Percentiles rank a stretch among this genome's conserved stretches.
Evolutionary conservation across 2,113 vertebrate species (phyloP).

Genomic region (Sebastes fasciatus): DNA sequence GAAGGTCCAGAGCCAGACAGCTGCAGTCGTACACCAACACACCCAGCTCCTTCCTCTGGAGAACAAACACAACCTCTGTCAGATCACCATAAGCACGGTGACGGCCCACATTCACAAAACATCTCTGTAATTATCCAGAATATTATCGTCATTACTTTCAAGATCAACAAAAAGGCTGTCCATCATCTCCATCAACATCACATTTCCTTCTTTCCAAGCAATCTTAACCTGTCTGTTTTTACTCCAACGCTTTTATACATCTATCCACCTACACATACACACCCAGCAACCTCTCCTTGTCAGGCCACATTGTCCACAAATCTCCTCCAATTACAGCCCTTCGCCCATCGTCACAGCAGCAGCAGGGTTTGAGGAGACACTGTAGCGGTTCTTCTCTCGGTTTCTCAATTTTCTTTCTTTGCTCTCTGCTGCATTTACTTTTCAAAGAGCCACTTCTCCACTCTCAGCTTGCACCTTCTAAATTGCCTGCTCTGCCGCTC

Average conservation of each 20-base stretch:
- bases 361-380: background rate
- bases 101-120: background rate
- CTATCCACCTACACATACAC: background rate
- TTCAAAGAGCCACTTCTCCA: background rate
- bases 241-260: slow-evolving; percentile 1
- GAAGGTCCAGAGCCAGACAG: slow-evolving; percentile 94
- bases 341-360: background rate
- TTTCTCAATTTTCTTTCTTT: slow-evolving; percentile 2
- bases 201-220: background rate
- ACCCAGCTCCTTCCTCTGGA: slow-evolving; percentile 96
- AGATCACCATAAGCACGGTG: background rate
- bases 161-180: background rate
- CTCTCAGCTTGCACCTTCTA: background rate
- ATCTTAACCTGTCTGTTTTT: background rate
- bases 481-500: background rate
- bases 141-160: background rate
- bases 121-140: background rate
- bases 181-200: background rate
- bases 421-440: slow-evolving; percentile 15
- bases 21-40: slow-evolving; percentile 95
- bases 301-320: background rate
- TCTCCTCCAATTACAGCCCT: slow-evolving; percentile 30
- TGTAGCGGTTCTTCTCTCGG: background rate
- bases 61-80: slow-evolving; percentile 3
- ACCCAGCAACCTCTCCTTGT: background rate